phyloP scores from a whole-genome alignment of 2,797 vertebrate genomes.

The Gymnodraco acuticeps region DNA sequence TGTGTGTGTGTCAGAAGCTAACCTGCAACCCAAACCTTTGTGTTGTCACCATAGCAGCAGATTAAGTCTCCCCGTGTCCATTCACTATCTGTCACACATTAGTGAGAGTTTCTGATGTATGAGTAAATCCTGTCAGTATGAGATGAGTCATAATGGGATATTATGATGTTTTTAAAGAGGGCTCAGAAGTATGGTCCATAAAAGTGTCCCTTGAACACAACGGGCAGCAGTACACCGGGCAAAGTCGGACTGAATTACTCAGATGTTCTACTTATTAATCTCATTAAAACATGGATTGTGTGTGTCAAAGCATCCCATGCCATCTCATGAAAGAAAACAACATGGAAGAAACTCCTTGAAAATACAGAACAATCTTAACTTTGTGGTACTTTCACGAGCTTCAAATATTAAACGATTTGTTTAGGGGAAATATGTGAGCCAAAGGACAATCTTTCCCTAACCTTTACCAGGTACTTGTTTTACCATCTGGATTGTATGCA shows the following conservation, averaged over 20 bases:
- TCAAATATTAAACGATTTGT: neutral
- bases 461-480: neutral
- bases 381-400: neutral
- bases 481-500: no score
- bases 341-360: neutral
- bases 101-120: slow-evolving; percentile 1
- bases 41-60: slow-evolving; percentile 19
- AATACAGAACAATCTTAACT: neutral
- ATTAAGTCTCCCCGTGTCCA: neutral
- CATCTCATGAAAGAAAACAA: neutral
- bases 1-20: slow-evolving; percentile 18
- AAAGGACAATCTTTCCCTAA: no score
- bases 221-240: neutral
- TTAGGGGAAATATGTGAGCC: no score
- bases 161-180: no score
- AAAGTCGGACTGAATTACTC: neutral
- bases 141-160: no score
- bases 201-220: neutral
- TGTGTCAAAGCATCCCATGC: no score
- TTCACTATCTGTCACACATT: neutral
- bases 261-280: no score
- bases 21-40: slow-evolving; percentile 11
- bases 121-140: no score
- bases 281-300: no score
- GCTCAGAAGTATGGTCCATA: neutral